Conservation (phyloP, 2,113 vertebrate species). For the Amblyopsis rosae region DNA sequence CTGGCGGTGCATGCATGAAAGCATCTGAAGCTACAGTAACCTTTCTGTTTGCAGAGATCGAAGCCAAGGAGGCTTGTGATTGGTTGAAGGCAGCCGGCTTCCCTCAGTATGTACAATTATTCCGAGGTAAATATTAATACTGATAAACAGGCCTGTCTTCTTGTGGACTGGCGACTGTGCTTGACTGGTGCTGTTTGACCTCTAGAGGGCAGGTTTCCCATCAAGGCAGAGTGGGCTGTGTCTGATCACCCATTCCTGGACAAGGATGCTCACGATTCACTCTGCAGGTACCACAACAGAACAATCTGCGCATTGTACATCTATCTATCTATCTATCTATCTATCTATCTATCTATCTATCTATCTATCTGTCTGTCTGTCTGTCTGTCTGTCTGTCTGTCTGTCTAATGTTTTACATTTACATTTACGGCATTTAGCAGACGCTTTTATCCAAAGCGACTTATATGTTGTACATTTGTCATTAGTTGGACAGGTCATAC, state of each 20-base stretch:
- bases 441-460: too few relatives aligned
- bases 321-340: not conserved
- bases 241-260: constrained; percentile 64
- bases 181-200: not conserved
- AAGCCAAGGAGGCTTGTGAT: constrained; percentile 89
- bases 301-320: not conserved
- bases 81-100: constrained; percentile 91
- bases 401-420: not conserved
- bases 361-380: not conserved
- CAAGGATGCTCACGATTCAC: constrained; percentile 53
- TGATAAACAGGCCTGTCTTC: not conserved
- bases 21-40: constrained; percentile 43
- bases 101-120: constrained; percentile 89
- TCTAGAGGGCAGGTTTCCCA: constrained; percentile 58
- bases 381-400: not conserved
- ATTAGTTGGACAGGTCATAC: too few relatives aligned
- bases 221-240: constrained; percentile 47
- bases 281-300: constrained; percentile 56
- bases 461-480: too few relatives aligned
- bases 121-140: constrained; percentile 82
- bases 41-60: constrained; percentile 81
- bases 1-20: constrained; percentile 33
- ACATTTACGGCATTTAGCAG: too few relatives aligned
- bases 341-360: too few relatives aligned
- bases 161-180: not conserved